Evolutionary conservation across 2,797 vertebrate genomes (phyloP).

Genomic region (Vespertilio murinus): DNA sequence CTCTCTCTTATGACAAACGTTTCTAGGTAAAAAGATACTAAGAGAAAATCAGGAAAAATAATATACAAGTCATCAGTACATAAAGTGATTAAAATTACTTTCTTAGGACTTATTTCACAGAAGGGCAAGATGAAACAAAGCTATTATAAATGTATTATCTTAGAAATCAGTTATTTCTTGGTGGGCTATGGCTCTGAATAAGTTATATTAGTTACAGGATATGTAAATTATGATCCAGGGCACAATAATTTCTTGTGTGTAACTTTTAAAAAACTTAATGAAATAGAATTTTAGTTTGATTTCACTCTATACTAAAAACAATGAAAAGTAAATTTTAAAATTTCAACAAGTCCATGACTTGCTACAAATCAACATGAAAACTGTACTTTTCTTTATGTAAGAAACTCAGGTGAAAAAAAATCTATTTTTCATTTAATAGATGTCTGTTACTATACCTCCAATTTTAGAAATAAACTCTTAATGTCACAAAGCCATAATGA

Average conservation of each 20-base stretch:
- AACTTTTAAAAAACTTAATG: background rate
- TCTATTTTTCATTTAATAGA: background rate
- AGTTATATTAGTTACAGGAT: background rate
- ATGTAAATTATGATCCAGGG: background rate
- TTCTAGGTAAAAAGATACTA: background rate
- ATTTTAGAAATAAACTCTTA: background rate
- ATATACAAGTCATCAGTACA: background rate
- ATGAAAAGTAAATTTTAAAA: background rate
- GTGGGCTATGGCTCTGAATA: background rate
- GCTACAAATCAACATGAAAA: background rate
- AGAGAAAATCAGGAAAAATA: background rate
- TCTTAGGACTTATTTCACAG: background rate
- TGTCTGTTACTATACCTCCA: background rate
- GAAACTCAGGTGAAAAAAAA: background rate
- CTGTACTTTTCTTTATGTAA: background rate
- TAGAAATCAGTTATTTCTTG: background rate
- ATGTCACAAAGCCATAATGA: background rate
- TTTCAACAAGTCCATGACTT: background rate
- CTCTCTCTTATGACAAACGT: background rate
- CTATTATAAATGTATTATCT: background rate
- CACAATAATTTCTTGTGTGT: background rate
- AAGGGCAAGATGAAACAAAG: background rate
- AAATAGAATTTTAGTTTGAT: background rate
- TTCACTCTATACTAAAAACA: background rate
- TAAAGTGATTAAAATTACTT: background rate